Conservation (phyloP, 1,140 invertebrate species). For the Drosophila funebris region DNA sequence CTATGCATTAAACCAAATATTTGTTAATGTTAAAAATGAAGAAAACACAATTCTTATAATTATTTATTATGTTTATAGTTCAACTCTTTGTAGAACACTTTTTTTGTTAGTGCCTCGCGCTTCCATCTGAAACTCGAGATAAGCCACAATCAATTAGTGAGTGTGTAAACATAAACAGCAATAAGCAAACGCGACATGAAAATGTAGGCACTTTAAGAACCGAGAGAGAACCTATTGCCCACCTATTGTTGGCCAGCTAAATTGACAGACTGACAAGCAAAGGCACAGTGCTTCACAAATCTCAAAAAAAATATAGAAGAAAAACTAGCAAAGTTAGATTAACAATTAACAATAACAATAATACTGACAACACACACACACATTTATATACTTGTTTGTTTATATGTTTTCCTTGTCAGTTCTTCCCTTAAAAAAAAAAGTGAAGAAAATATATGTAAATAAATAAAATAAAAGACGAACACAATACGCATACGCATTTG, state of each 20-base stretch:
- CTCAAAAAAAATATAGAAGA: conserved; percentile 7
- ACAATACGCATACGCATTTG: conserved; percentile 53
- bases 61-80: conserved; percentile 9
- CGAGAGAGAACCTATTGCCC: background rate
- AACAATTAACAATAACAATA: background rate
- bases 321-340: conserved; percentile 8
- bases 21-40: too few relatives aligned
- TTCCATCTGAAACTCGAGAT: conserved; percentile 73
- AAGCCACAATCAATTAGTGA: conserved; percentile 73
- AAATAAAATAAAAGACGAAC: conserved; percentile 31
- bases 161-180: conserved; percentile 63
- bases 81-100: conserved; percentile 1
- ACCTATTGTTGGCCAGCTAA: conserved; percentile 56
- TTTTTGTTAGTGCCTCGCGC: conserved; percentile 37
- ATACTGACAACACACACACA: background rate
- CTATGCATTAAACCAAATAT: too few relatives aligned
- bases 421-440: conserved; percentile 14
- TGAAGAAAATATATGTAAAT: background rate
- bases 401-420: conserved; percentile 42
- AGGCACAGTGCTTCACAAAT: background rate
- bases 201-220: background rate
- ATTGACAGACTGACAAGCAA: conserved; percentile 60
- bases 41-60: too few relatives aligned
- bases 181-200: background rate
- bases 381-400: conserved; percentile 16